phyloP scores from a whole-genome alignment of 2,113 vertebrate genomes.

The Ptilonorhynchus violaceus region DNA sequence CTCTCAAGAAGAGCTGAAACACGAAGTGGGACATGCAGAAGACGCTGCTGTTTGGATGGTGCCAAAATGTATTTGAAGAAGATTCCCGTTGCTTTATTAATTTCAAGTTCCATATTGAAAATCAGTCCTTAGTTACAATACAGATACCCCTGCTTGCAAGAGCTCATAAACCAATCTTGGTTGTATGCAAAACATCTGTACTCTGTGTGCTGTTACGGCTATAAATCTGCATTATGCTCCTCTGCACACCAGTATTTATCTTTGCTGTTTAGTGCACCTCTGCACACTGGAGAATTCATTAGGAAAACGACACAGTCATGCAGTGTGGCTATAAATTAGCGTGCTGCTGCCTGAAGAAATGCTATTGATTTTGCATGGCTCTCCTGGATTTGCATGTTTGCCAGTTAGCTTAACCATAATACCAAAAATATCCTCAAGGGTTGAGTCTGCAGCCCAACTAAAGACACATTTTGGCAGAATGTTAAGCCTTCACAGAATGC shows the following conservation, averaged over 20 bases:
- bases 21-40: not conserved
- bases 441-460: not conserved
- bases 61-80: not conserved
- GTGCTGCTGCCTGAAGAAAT: constrained; percentile 31
- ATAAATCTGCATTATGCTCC: constrained; percentile 58
- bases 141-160: not conserved
- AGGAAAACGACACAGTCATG: constrained; percentile 33
- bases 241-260: constrained; percentile 45
- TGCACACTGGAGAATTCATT: constrained; percentile 60
- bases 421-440: not conserved
- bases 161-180: constrained; percentile 32
- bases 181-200: constrained; percentile 39
- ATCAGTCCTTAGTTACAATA: not conserved
- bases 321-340: constrained; percentile 36
- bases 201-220: not conserved
- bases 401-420: constrained; percentile 10
- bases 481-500: not conserved
- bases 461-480: not conserved
- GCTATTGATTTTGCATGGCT: constrained; percentile 4
- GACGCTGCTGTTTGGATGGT: not conserved
- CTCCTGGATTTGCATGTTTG: not conserved
- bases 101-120: not conserved
- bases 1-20: not conserved
- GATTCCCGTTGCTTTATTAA: not conserved
- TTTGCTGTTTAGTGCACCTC: constrained; percentile 54